Evolutionary conservation across 2,888 invertebrate species (phyloP).

Genomic region (Conomelus anceps): DNA sequence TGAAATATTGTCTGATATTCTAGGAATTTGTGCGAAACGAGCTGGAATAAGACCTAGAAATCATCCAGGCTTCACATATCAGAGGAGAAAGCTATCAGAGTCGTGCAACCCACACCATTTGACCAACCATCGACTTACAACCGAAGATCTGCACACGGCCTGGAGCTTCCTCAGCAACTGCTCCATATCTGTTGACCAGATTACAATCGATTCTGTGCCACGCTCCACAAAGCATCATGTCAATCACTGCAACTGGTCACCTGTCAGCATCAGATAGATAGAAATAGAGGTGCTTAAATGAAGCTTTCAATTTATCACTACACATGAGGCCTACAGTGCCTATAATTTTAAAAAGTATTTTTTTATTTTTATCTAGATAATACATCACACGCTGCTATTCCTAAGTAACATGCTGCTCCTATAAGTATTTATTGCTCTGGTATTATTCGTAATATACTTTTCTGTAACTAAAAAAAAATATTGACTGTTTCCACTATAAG

Average conservation of each 20-base stretch:
- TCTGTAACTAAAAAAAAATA: not conserved
- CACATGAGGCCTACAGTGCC: not conserved
- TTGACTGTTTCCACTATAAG: not conserved
- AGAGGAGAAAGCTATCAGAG: constrained; percentile 41
- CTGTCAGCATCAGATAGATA: not conserved
- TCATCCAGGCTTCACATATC: constrained; percentile 58
- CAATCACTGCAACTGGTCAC: not conserved
- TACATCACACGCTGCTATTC: not conserved
- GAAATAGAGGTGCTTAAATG: too few species aligned
- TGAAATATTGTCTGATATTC: constrained; percentile 12
- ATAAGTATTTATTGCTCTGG: too few species aligned
- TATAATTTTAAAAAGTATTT: not conserved
- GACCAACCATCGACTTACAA: constrained; percentile 51
- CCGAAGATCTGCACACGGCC: constrained; percentile 36
- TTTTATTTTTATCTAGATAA: too few species aligned
- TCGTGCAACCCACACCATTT: constrained; percentile 40
- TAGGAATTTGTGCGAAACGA: constrained; percentile 56
- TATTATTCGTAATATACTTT: not conserved
- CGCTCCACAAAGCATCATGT: not conserved
- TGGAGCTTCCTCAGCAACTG: constrained; percentile 37
- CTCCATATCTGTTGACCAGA: constrained; percentile 22
- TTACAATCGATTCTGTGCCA: not conserved
- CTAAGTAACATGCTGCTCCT: not conserved
- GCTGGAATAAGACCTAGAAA: constrained; percentile 54
- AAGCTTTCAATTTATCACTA: too few species aligned